These are phyloP conservation scores for Cephus pulcher DNA, from an alignment of 2,888 invertebrate species.

Conservation along the genomic window DNA sequence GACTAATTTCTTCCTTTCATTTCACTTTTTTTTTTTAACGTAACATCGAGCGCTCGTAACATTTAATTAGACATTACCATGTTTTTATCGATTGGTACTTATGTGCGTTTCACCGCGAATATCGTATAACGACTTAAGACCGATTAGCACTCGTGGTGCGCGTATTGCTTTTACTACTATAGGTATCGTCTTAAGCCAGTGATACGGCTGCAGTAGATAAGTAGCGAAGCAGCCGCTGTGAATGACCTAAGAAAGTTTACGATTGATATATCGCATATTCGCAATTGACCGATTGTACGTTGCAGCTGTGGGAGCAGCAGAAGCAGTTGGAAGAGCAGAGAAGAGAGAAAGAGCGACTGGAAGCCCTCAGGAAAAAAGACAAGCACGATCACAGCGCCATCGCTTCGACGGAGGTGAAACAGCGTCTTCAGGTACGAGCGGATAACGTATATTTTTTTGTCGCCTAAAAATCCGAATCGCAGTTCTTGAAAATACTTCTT, in stretches of 20 bases:
- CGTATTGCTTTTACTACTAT: background rate
- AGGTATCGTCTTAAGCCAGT: background rate
- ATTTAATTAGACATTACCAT: too few relatives aligned
- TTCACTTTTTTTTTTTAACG: background rate
- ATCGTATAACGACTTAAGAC: background rate
- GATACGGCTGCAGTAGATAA: background rate
- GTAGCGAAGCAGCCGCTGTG: background rate
- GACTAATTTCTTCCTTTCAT: background rate
- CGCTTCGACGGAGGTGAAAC: conserved; percentile 96
- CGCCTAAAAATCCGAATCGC: background rate
- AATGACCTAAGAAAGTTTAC: background rate
- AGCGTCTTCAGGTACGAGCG: conserved; percentile 83
- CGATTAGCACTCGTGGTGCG: background rate
- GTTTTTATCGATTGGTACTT: background rate
- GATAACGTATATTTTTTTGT: background rate
- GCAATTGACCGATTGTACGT: conserved; percentile 25
- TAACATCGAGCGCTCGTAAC: background rate
- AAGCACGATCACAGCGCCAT: conserved; percentile 96
- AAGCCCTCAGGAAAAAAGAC: conserved; percentile 91
- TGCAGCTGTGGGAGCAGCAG: conserved; percentile 92
- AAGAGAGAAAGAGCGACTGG: conserved; percentile 84
- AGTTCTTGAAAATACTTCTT: background rate
- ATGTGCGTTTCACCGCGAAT: background rate
- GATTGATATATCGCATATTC: background rate
- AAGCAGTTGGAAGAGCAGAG: conserved; percentile 84